Evolutionary conservation across 2,797 vertebrate species (phyloP), one percentile per base, ranked within the genome.

Genomic region (Hirundo rustica): DNA sequence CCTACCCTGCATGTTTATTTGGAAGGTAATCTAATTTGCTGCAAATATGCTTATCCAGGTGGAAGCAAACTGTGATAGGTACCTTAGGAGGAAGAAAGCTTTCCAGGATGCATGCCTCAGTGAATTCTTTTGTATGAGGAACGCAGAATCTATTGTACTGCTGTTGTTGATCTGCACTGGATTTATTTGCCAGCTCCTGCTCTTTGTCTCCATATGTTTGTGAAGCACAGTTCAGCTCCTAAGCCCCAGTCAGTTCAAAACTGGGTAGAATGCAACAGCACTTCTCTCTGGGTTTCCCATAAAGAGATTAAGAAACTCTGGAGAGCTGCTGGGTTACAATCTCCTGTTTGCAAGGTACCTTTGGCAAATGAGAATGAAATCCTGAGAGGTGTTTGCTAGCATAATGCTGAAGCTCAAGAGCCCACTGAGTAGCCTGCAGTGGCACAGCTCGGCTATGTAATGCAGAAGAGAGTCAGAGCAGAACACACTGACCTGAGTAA

Each of bases 21-120:
- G 82, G 45, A 72, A 85, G 30, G n/a, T 75, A 95, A 96, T 68
- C 53, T 34, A 78, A 87, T 96, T 87, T 83, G n/a, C 22, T 72
- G 57, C 40, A 74, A 71, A 89, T 54, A 18, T 21, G 11, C 26
- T 91, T 86, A 82, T 61, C 64, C 77, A 67, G 61, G 42, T 82
- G 81, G 65, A 86, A 89, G 62, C 42, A 71, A 79, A 71, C 44
- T 60, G 27, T 47, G 54, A 58, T 16, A 48, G 34, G 71, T 45
- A 30, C 48, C 73, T 27, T 60, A 42, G 40, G n/a, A 92, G 38
- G 60, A 78, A 82, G 19, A 32, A 70, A 82, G 42, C 60, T 54
- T 90, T 82, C 48, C 77, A 78, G 53, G 62, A 71, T 57, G 20
- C 25, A 42, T 1, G 15, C 51, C 13, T 85, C 50, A 25, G 36